Evolutionary conservation across 2,797 vertebrate genomes (phyloP).

Genomic region (Notamacropus eugenii): DNA sequence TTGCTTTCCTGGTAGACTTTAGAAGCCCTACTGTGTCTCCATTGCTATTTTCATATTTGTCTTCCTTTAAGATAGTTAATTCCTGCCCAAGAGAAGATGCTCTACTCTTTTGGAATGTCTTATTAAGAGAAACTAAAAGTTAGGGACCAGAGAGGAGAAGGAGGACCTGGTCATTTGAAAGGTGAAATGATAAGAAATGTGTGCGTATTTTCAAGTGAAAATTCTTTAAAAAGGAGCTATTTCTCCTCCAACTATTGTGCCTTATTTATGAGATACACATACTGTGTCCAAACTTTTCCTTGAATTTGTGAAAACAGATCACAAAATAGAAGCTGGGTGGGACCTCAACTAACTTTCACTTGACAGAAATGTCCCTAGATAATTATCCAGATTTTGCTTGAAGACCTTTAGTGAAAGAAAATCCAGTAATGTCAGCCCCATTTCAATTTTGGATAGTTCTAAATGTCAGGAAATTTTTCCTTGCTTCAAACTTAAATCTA

Average conservation of each 20-base stretch:
- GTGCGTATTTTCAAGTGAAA: background rate
- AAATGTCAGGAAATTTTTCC: background rate
- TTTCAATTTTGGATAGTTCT: background rate
- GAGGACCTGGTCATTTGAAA: background rate
- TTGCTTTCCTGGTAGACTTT: background rate
- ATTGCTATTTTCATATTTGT: background rate
- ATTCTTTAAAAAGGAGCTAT: background rate
- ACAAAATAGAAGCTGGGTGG: background rate
- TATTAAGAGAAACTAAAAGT: background rate
- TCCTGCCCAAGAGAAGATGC: background rate
- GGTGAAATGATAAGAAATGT: background rate
- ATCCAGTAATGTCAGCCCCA: background rate
- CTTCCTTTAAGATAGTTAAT: background rate
- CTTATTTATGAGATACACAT: background rate
- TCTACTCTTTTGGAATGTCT: background rate
- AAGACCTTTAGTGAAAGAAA: background rate
- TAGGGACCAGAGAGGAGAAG: background rate
- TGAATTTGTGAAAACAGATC: background rate
- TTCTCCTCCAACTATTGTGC: background rate
- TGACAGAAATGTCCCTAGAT: background rate
- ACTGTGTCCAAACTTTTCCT: background rate
- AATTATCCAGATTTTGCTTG: background rate
- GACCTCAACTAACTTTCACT: background rate
- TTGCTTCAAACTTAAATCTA: background rate
- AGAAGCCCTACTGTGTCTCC: background rate